Evolutionary conservation across 2,888 invertebrate species (phyloP).

Genomic region (Marronus borbonicus): DNA sequence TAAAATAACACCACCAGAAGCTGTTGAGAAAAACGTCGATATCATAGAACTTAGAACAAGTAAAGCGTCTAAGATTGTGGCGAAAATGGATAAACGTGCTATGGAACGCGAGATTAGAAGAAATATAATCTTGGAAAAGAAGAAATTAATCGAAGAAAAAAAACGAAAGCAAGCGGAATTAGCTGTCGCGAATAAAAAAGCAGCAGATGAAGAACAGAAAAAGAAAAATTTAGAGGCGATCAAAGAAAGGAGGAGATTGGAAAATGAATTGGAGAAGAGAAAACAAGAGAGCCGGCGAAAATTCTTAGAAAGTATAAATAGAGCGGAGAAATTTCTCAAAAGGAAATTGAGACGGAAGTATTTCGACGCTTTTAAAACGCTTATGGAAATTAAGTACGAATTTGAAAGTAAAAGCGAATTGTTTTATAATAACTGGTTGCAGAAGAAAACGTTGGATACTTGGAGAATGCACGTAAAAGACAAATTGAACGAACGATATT

Average conservation of each 20-base stretch:
- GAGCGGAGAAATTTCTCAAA: slow-evolving; percentile 69
- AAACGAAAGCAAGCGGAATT: slow-evolving; percentile 76
- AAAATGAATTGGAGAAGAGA: slow-evolving; percentile 73
- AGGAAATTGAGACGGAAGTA: slow-evolving; percentile 65
- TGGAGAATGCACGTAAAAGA: slow-evolving; percentile 63
- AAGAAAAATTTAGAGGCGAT: slow-evolving; percentile 76
- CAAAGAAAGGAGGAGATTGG: slow-evolving; percentile 75
- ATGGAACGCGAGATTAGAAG: slow-evolving; percentile 74
- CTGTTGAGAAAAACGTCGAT: slow-evolving; percentile 67
- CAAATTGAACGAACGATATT: slow-evolving; percentile 69
- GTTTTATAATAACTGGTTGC: slow-evolving; percentile 60
- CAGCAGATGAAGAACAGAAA: slow-evolving; percentile 76
- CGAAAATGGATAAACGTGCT: slow-evolving; percentile 83
- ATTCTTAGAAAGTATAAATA: slow-evolving; percentile 68
- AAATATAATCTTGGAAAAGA: slow-evolving; percentile 71
- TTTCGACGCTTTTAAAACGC: slow-evolving; percentile 66
- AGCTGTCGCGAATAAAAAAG: slow-evolving; percentile 73
- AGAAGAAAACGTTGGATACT: slow-evolving; percentile 60
- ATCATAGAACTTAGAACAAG: slow-evolving; percentile 70
- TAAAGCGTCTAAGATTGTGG: slow-evolving; percentile 79
- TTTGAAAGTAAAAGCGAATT: slow-evolving; percentile 63
- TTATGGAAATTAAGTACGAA: slow-evolving; percentile 65
- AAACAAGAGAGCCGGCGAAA: slow-evolving; percentile 73
- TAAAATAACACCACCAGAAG: slow-evolving; percentile 70
- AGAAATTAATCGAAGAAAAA: slow-evolving; percentile 71